Evolutionary conservation across 2,113 vertebrate species (phyloP), one percentile per base, ranked within the genome.

Genomic region (Oryzias woworae): DNA sequence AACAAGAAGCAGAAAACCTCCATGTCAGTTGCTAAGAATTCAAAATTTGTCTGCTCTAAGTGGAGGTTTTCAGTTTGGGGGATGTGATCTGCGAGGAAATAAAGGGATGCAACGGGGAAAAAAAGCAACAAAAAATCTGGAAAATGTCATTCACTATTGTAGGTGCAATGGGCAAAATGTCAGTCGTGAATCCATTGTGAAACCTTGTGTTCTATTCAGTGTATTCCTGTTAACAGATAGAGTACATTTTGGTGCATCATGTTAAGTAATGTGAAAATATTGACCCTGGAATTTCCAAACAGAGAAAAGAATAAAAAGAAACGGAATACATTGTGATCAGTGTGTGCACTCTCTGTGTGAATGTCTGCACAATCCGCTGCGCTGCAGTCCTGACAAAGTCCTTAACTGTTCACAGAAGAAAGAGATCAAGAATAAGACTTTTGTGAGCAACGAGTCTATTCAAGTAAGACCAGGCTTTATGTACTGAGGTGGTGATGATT

Each of bases 111-210:
- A 72, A 28, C 62, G 36, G 47, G 17, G 14, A 61, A 53, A 71
- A 71, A 85, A 72, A 73, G 16, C 73, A 85, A 66, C 22, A 82
- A 83, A 85, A 80, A 88, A 89, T 79, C 42, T 77, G 85, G 91
- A 86, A 87, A 84, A 87, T 84, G 83, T 89, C 88, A 91, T 91
- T 92, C 92, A 92, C 94, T 94, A 93, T 94, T 92, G 93, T 93
- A 90, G 93, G 94, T 92, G 94, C 92, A 94, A 94, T 94, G 94
- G 93, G 89, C 91, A 90, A 94, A 92, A 92, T 90, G 93, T 91
- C 92, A 94, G 94, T 93, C 92, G 94, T 93, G 91, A 93, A 94
- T 95, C 90, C 94, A 94, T 95, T 94, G 96, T 98, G 94, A 94
- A 93, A 95, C 89, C 85, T 93, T 93, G 94, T 96, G 94, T 94